phyloP scores from a whole-genome alignment of 2,797 vertebrate species.

The Tokudaia tokunoshimensis region DNA sequence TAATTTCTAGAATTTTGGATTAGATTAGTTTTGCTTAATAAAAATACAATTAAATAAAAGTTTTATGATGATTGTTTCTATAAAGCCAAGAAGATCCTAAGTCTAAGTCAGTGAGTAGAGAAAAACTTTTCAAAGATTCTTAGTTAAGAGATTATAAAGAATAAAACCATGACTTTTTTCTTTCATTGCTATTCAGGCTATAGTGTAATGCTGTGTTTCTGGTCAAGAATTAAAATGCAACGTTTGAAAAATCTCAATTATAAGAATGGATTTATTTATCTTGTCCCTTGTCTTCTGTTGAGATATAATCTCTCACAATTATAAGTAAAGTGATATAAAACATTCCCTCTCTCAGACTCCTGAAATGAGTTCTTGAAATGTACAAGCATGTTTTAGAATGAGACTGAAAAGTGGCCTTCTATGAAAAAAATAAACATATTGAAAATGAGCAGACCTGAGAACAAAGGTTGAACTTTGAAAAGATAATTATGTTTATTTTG shows the following conservation, averaged over 20 bases:
- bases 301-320: not conserved
- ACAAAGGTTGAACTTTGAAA: not conserved
- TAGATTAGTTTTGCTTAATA: constrained; percentile 70
- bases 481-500: not conserved
- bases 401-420: not conserved
- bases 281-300: not conserved
- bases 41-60: constrained; percentile 72
- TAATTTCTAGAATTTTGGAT: constrained; percentile 81
- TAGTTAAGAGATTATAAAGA: not conserved
- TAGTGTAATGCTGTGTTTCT: not conserved
- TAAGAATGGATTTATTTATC: not conserved
- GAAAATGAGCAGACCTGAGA: not conserved
- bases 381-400: not conserved
- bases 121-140: constrained; percentile 54
- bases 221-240: constrained; percentile 27
- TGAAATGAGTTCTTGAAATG: not conserved
- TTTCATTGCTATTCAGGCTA: not conserved
- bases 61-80: constrained; percentile 65
- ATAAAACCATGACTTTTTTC: not conserved
- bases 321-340: not conserved
- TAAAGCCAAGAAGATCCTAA: constrained; percentile 41
- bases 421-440: not conserved
- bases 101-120: constrained; percentile 15
- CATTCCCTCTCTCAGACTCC: not conserved
- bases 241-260: not conserved